These are phyloP conservation scores for Toxotes jaculatrix DNA, from an alignment of 2,113 vertebrate genomes.

Conservation along the genomic window DNA sequence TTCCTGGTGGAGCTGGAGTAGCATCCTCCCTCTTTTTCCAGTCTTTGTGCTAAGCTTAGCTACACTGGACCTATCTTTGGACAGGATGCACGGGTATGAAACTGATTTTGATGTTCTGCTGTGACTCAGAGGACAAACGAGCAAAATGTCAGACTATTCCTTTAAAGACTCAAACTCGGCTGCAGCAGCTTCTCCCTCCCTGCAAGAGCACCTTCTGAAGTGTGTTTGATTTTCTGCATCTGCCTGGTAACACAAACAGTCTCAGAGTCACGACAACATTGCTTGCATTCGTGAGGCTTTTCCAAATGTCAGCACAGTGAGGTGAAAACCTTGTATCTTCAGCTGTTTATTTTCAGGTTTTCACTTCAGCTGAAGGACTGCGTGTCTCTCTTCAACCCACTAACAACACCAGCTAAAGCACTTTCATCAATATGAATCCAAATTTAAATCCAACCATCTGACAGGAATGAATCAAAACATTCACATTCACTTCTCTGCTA, in stretches of 20 bases:
- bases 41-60: neutral
- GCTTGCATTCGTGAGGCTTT: neutral
- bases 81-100: neutral
- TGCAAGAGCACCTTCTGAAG: neutral
- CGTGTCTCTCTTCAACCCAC: neutral
- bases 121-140: neutral
- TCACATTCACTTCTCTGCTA: neutral
- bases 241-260: slow-evolving; percentile 54
- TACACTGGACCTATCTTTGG: neutral
- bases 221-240: slow-evolving; percentile 21
- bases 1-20: neutral
- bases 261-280: slow-evolving; percentile 29
- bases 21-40: neutral
- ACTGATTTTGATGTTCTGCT: neutral
- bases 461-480: neutral
- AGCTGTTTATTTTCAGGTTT: neutral
- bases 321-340: neutral
- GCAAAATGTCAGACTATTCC: neutral
- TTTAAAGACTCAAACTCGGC: neutral
- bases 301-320: neutral
- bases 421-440: neutral
- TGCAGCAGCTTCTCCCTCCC: neutral
- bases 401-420: neutral
- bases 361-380: neutral
- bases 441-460: neutral